Percentiles rank a stretch among this genome's conserved stretches.
These are phyloP conservation scores for Nomada ferruginata DNA, from an alignment of 2,888 invertebrate species.

Conservation along the genomic window DNA sequence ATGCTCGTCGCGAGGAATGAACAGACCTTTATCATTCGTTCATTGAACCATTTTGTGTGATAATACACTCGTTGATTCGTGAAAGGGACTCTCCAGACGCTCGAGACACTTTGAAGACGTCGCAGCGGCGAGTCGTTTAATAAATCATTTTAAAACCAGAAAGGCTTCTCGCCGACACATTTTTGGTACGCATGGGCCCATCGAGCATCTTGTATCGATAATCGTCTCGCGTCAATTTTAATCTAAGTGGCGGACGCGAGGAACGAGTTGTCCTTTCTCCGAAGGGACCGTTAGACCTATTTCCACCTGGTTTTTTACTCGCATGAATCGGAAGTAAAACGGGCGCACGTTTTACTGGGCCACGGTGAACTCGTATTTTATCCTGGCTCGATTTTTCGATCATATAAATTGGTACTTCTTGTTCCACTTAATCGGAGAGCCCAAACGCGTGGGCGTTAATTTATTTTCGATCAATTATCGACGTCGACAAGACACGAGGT, in stretches of 20 bases:
- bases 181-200: conserved; percentile 36
- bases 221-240: conserved; percentile 43
- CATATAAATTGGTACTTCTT: neutral
- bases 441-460: too few relatives aligned
- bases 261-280: conserved; percentile 59
- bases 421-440: neutral
- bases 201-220: conserved; percentile 37
- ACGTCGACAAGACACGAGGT: too few relatives aligned
- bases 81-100: too few relatives aligned
- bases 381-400: neutral
- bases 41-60: too few relatives aligned
- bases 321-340: conserved; percentile 50
- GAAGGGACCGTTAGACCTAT: conserved; percentile 57
- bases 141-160: conserved; percentile 29
- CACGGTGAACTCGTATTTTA: conserved; percentile 17
- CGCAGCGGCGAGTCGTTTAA: neutral
- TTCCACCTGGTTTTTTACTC: conserved; percentile 44
- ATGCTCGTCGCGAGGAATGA: too few relatives aligned
- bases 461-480: too few relatives aligned
- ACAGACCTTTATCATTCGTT: too few relatives aligned
- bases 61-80: too few relatives aligned
- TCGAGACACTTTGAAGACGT: neutral
- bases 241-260: conserved; percentile 58
- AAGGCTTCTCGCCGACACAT: conserved; percentile 31
- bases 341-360: conserved; percentile 29